Evolutionary conservation across 2,888 invertebrate genomes (phyloP).

Genomic region (Agonopterix heracliana): DNA sequence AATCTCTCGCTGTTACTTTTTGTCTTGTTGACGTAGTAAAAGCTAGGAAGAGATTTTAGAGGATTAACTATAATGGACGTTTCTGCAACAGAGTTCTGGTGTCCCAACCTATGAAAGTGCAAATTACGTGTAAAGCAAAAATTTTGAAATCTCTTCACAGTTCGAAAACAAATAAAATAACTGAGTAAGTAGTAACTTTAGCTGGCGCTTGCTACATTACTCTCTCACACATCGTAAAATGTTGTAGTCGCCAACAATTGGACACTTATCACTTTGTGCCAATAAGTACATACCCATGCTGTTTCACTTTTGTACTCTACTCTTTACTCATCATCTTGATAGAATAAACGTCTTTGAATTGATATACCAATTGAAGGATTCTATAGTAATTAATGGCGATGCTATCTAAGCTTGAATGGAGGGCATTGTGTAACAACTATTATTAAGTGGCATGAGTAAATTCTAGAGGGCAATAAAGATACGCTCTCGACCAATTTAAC

Average conservation of each 20-base stretch:
- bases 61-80: no score
- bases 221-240: slow-evolving; percentile 8
- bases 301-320: slow-evolving; percentile 6
- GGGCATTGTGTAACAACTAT: background rate
- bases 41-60: no score
- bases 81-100: no score
- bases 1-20: no score
- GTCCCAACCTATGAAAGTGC: no score
- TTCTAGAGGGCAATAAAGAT: slow-evolving; percentile 4
- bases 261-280: slow-evolving; percentile 4
- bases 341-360: slow-evolving; percentile 1
- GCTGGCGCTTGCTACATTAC: slow-evolving; percentile 1
- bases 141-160: no score
- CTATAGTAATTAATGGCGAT: slow-evolving; percentile 1
- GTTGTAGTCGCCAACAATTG: slow-evolving; percentile 4
- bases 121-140: no score
- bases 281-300: slow-evolving; percentile 2
- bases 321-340: slow-evolving; percentile 7
- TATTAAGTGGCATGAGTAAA: slow-evolving; percentile 1
- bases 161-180: background rate
- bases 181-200: background rate
- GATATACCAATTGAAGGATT: background rate
- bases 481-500: background rate
- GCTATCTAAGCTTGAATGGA: slow-evolving; percentile 3
- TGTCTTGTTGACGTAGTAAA: no score